A percentile compares a stretch with the other conserved stretches of the same genome.
These are phyloP conservation scores for Erythrocercus mccallii DNA, from an alignment of 2,113 vertebrate genomes.

Conservation along the genomic window DNA sequence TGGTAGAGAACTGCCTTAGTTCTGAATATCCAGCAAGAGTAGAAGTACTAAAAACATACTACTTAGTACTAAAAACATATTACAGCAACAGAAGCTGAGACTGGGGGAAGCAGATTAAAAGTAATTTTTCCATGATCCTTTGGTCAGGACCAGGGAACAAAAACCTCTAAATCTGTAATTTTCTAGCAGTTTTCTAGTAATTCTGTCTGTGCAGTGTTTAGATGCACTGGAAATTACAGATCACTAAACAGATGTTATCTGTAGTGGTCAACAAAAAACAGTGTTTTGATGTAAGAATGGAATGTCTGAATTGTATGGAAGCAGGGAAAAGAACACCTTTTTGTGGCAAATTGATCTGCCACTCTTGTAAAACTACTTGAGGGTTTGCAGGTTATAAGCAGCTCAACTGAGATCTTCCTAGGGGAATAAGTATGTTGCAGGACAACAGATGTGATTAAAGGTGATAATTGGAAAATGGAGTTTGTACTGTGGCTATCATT, in stretches of 20 bases:
- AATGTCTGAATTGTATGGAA: background rate
- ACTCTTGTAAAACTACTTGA: background rate
- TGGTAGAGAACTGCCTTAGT: background rate
- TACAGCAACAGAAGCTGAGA: background rate
- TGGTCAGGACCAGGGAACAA: background rate
- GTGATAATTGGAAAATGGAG: background rate
- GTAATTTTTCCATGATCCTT: background rate
- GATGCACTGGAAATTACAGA: background rate
- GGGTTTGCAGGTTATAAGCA: background rate
- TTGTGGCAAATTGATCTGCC: background rate
- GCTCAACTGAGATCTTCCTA: background rate
- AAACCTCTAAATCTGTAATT: background rate
- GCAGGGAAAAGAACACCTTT: background rate
- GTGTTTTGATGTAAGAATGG: background rate
- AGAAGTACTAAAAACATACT: background rate
- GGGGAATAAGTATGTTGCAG: background rate
- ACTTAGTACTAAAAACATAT: background rate
- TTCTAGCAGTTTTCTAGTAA: background rate
- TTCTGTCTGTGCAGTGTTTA: background rate
- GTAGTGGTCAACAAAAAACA: background rate
- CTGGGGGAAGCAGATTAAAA: background rate
- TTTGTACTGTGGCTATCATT: background rate
- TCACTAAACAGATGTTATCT: background rate
- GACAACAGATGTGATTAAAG: background rate
- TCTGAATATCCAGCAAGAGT: conserved; percentile 1